These are phyloP conservation scores for Mythimna lalbum DNA, from an alignment of 2,888 invertebrate species.

Conservation along the genomic window DNA sequence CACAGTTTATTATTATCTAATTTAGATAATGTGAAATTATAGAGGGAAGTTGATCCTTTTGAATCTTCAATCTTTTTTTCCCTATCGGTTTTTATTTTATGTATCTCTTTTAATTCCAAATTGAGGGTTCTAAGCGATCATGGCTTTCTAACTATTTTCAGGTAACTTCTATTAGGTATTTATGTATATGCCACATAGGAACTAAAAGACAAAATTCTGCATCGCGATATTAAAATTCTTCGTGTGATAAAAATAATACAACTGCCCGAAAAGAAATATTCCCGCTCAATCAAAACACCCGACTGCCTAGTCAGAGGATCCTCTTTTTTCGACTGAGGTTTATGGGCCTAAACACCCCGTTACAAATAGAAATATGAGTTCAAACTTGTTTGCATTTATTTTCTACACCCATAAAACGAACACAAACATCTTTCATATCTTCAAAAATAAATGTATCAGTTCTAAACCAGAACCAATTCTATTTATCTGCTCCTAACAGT, in stretches of 20 bases:
- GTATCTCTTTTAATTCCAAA: neutral
- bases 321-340: no score
- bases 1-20: constrained; percentile 14
- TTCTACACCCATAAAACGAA: neutral
- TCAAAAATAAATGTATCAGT: neutral
- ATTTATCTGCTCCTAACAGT: neutral
- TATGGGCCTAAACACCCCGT: no score
- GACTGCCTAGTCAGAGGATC: no score
- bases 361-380: neutral
- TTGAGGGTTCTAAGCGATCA: neutral
- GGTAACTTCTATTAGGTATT: no score
- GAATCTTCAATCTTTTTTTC: neutral
- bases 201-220: no score
- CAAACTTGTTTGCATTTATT: neutral
- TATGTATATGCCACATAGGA: no score
- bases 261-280: no score
- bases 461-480: neutral
- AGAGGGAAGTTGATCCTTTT: neutral
- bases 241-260: no score
- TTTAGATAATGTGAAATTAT: constrained; percentile 17
- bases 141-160: no score
- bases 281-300: no score
- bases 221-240: no score
- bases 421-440: neutral
- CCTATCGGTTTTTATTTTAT: neutral